These are phyloP conservation scores for Clarias gariepinus DNA, from an alignment of 2,113 vertebrate genomes.

Conservation along the genomic window DNA sequence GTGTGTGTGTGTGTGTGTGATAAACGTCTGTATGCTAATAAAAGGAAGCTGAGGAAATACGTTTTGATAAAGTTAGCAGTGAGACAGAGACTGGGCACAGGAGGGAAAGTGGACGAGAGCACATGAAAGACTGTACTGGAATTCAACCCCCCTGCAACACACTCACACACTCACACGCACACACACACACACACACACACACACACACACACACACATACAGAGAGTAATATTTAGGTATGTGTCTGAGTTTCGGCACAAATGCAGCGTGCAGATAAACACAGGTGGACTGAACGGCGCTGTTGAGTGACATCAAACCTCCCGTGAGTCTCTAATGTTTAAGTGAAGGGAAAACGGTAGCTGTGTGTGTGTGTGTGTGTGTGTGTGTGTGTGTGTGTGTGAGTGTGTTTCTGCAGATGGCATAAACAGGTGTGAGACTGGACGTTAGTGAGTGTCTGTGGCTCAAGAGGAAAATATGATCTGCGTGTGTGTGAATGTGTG, in stretches of 20 bases:
- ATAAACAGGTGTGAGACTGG: conserved; percentile 70
- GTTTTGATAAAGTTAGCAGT: background rate
- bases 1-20: background rate
- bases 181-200: conserved; percentile 7
- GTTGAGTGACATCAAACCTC: background rate
- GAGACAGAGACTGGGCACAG: background rate
- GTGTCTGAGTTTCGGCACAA: background rate
- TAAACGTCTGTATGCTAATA: no score
- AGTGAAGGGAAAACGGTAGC: background rate
- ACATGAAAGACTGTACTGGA: background rate
- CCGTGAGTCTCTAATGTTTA: background rate
- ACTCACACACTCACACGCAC: background rate
- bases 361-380: background rate
- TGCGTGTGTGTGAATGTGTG: conserved; percentile 57
- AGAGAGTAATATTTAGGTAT: background rate
- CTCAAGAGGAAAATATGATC: conserved; percentile 68
- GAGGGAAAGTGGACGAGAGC: background rate
- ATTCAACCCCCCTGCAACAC: background rate
- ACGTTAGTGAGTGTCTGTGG: conserved; percentile 39
- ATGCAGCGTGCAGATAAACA: conserved; percentile 5
- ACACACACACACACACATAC: background rate
- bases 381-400: conserved; percentile 40
- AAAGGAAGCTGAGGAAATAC: background rate
- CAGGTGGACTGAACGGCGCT: background rate
- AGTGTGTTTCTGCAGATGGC: conserved; percentile 57